phyloP scores from a whole-genome alignment of 2,113 vertebrate genomes.

The Pedetes capensis region DNA sequence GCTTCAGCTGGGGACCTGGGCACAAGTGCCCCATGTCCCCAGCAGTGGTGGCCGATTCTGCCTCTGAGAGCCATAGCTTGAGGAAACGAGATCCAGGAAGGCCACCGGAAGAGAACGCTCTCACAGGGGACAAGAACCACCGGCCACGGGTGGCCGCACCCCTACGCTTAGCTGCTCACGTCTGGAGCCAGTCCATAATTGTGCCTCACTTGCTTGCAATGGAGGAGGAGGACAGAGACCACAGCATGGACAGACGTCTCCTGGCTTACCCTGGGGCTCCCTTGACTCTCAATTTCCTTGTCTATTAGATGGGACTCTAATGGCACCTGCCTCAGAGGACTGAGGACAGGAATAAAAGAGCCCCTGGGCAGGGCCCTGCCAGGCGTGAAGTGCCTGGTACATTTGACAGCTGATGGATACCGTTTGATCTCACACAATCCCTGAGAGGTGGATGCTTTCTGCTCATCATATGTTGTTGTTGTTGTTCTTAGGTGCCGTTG shows the following conservation, averaged over 20 bases:
- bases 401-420: background rate
- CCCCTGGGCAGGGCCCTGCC: background rate
- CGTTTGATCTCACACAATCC: background rate
- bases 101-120: background rate
- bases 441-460: background rate
- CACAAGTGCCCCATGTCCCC: rapidly evolving
- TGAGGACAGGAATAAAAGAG: rapidly evolving
- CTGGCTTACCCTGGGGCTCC: background rate
- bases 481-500: too few species aligned
- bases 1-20: background rate
- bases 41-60: background rate
- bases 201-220: background rate
- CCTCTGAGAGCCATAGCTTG: background rate
- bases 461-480: background rate
- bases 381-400: rapidly evolving
- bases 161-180: rapidly evolving
- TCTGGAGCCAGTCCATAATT: rapidly evolving
- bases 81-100: background rate
- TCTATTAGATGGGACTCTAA: background rate
- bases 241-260: rapidly evolving
- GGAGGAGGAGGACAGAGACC: too few species aligned
- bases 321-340: background rate
- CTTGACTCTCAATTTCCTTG: background rate
- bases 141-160: rapidly evolving
- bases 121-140: background rate